Evolutionary conservation across 2,113 vertebrate species (phyloP).

Genomic region (Rhodinocichla rosea): DNA sequence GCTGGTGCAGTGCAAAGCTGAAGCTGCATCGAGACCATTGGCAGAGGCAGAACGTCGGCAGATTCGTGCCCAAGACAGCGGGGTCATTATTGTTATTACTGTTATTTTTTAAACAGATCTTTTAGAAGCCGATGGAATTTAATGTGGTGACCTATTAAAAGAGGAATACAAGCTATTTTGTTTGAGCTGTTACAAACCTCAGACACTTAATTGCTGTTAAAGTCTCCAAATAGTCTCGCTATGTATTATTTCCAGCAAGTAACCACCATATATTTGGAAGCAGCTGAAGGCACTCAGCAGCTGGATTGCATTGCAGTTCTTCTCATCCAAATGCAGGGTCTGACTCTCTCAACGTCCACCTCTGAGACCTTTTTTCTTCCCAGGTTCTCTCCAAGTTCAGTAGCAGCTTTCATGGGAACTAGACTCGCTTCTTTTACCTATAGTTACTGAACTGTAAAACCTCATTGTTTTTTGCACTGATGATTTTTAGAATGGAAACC

Average conservation of each 20-base stretch:
- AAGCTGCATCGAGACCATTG: not conserved
- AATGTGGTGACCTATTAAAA: constrained; percentile 22
- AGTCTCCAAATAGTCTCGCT: constrained; percentile 20
- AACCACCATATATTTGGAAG: not conserved
- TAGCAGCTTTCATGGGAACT: constrained; percentile 61
- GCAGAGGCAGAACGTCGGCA: not conserved
- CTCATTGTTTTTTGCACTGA: constrained; percentile 92
- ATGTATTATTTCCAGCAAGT: constrained; percentile 5
- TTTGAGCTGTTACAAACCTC: constrained; percentile 51
- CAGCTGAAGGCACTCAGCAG: constrained; percentile 23
- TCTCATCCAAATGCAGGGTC: constrained; percentile 53
- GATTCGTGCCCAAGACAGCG: not conserved
- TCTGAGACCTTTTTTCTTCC: constrained; percentile 14
- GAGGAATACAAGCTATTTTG: constrained; percentile 29
- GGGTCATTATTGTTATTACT: not conserved
- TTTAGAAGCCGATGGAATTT: constrained; percentile 37
- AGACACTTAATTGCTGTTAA: constrained; percentile 27
- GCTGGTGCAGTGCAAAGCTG: not conserved
- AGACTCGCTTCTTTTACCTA: constrained; percentile 73
- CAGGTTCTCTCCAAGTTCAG: constrained; percentile 46
- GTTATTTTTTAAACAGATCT: constrained; percentile 44
- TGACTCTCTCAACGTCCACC: constrained; percentile 37
- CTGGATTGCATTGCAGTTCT: constrained; percentile 7
- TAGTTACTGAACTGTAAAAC: constrained; percentile 85
- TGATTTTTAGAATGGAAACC: constrained; percentile 75